Conservation (phyloP, 2,797 vertebrate genomes). For the Heterohyrax brucei region DNA sequence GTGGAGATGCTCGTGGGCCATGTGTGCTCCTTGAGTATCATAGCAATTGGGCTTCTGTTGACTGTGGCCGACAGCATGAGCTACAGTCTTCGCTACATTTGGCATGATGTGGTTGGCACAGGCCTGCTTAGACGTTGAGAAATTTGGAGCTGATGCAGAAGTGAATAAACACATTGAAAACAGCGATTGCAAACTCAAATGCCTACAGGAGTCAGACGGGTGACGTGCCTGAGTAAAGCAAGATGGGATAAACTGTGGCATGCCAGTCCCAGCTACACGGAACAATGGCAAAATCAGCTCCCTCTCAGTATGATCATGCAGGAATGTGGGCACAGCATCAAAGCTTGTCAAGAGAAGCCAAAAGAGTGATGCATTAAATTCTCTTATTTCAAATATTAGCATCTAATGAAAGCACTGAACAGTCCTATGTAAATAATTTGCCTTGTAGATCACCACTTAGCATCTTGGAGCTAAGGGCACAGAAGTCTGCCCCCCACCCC, state of each 20-base stretch:
- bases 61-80: background rate
- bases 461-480: background rate
- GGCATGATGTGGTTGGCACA: background rate
- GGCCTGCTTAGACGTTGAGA: constrained; percentile 39
- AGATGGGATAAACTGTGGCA: background rate
- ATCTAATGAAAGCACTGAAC: background rate
- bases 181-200: background rate
- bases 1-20: background rate
- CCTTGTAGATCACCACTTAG: background rate
- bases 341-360: background rate
- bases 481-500: background rate
- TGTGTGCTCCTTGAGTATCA: background rate
- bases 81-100: background rate
- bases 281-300: background rate
- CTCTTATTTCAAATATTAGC: background rate
- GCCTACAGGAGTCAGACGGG: background rate
- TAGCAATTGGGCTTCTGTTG: background rate
- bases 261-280: background rate
- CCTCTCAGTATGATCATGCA: background rate
- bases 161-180: constrained; percentile 33
- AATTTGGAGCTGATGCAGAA: constrained; percentile 52
- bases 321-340: background rate
- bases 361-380: background rate
- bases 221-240: background rate
- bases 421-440: background rate